A percentile compares a stretch with the other conserved stretches of the same genome.
phyloP scores from a whole-genome alignment of 2,888 invertebrate species.

The Ormia ochracea region DNA sequence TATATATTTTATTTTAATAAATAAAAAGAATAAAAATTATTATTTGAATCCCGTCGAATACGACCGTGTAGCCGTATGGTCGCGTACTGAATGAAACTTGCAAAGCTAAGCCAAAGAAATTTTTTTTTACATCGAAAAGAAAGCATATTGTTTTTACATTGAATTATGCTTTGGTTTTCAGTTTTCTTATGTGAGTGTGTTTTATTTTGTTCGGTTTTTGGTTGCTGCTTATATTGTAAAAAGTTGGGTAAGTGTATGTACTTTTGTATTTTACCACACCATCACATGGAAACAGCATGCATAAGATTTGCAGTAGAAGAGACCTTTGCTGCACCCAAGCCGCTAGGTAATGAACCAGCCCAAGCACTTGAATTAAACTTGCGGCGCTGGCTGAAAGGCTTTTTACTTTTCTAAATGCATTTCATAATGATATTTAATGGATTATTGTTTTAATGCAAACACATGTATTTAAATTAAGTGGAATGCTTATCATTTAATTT shows the following conservation, averaged over 20 bases:
- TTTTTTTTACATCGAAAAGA: slow-evolving; percentile 70
- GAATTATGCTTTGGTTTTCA: slow-evolving; percentile 57
- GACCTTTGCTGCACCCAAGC: slow-evolving; percentile 27
- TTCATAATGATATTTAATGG: slow-evolving; percentile 36
- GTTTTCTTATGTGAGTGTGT: slow-evolving; percentile 50
- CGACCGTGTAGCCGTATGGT: slow-evolving; percentile 71
- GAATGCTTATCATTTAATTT: slow-evolving; percentile 25
- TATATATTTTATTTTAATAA: slow-evolving; percentile 20
- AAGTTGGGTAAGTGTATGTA: slow-evolving; percentile 20
- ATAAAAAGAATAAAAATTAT: slow-evolving; percentile 9
- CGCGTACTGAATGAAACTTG: slow-evolving; percentile 73
- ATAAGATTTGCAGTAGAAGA: slow-evolving; percentile 58
- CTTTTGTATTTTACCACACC: slow-evolving; percentile 44
- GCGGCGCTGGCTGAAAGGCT: slow-evolving; percentile 6
- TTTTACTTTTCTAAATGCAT: not conserved
- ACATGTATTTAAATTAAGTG: not conserved
- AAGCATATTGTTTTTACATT: slow-evolving; percentile 67
- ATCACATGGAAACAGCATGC: slow-evolving; percentile 16
- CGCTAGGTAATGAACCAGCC: slow-evolving; percentile 9
- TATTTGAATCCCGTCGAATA: slow-evolving; percentile 63
- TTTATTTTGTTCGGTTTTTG: slow-evolving; percentile 28
- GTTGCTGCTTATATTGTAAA: slow-evolving; percentile 32
- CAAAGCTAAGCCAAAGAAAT: slow-evolving; percentile 71
- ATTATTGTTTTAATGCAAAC: slow-evolving; percentile 13
- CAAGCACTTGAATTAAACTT: slow-evolving; percentile 24